These are phyloP conservation scores for Tragelaphus oryx DNA, from an alignment of 2,797 vertebrate genomes.

Conservation along the genomic window DNA sequence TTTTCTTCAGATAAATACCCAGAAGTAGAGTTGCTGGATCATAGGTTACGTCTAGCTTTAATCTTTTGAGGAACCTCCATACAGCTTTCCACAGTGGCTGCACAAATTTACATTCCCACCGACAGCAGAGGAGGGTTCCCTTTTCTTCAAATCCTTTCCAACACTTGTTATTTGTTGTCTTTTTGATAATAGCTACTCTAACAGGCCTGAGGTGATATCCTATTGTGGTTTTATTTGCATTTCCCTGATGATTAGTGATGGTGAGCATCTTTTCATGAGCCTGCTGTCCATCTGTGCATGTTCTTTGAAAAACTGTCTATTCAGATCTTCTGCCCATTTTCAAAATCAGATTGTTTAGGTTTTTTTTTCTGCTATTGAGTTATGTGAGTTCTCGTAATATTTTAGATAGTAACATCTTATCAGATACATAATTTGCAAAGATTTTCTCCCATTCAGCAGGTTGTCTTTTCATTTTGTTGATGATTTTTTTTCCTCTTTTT, in stretches of 20 bases:
- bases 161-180: not conserved
- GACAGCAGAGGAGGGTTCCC: not conserved
- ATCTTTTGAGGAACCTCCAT: not conserved
- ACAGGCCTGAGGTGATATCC: not conserved
- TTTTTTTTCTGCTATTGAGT: not conserved
- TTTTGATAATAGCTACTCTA: not conserved
- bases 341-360: not conserved
- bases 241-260: not conserved
- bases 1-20: not conserved
- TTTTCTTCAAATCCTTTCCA: not conserved
- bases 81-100: not conserved
- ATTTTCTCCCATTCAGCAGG: not conserved
- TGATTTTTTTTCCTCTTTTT: not conserved
- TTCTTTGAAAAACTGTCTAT: not conserved
- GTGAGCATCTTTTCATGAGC: not conserved
- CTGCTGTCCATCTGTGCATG: not conserved
- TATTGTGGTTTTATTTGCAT: not conserved
- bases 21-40: not conserved
- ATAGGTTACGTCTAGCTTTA: not conserved
- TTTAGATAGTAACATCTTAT: not conserved
- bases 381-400: not conserved
- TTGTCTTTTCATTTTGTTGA: not conserved
- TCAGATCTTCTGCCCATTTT: not conserved
- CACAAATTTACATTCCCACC: not conserved
- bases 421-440: not conserved